Evolutionary conservation across 2,797 vertebrate genomes (phyloP).

Genomic region (Orestias chungarensis): DNA sequence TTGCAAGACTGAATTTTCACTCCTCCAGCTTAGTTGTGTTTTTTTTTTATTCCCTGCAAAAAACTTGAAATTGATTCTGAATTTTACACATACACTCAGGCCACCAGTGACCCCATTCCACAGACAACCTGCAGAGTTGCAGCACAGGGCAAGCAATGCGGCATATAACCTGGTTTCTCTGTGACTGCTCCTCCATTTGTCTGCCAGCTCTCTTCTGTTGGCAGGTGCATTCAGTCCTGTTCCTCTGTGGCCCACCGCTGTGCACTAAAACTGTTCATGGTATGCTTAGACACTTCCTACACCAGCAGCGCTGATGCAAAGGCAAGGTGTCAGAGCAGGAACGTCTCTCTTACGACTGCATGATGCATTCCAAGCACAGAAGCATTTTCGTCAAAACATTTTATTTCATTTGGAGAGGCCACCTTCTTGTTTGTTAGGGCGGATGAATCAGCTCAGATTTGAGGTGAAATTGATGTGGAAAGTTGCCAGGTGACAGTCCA

Average conservation of each 20-base stretch:
- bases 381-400: constrained; percentile 8
- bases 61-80: constrained; percentile 53
- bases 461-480: constrained; percentile 33
- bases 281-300: constrained; percentile 26
- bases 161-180: constrained; percentile 52
- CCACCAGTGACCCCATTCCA: constrained; percentile 50
- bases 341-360: background rate
- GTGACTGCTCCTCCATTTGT: constrained; percentile 38
- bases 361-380: constrained; percentile 3
- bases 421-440: constrained; percentile 26
- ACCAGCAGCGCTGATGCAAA: background rate
- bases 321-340: background rate
- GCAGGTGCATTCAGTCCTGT: constrained; percentile 36
- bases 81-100: constrained; percentile 34
- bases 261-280: constrained; percentile 24
- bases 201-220: constrained; percentile 32
- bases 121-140: constrained; percentile 23
- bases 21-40: constrained; percentile 1
- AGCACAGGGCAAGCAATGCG: constrained; percentile 48
- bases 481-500: constrained; percentile 33
- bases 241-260: constrained; percentile 23
- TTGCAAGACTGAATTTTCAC: constrained; percentile 15
- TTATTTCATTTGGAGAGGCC: constrained; percentile 10
- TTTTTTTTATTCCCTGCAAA: constrained; percentile 19
- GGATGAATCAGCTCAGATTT: constrained; percentile 9